These are phyloP conservation scores for Misgurnus anguillicaudatus DNA, from an alignment of 2,113 vertebrate genomes.

Conservation along the genomic window DNA sequence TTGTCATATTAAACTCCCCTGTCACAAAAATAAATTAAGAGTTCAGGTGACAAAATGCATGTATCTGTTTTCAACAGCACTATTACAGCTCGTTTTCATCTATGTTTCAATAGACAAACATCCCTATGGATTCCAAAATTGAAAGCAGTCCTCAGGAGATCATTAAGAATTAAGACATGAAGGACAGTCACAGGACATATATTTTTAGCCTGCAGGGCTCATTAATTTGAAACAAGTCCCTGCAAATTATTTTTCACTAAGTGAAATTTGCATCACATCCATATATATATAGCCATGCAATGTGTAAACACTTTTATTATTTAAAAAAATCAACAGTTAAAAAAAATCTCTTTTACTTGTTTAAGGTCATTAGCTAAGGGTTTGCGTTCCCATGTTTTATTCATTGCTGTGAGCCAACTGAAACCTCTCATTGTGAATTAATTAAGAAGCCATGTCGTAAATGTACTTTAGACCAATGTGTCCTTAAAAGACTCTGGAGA, in stretches of 20 bases:
- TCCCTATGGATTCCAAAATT: constrained; percentile 20
- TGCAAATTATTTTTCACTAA: not conserved
- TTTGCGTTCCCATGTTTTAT: constrained; percentile 27
- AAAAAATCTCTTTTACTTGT: not conserved
- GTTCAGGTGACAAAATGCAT: not conserved
- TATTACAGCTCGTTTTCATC: not conserved
- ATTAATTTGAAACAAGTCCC: constrained; percentile 15
- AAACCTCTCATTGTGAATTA: constrained; percentile 40
- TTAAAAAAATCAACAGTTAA: not conserved
- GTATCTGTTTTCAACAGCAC: not conserved
- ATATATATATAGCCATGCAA: not conserved
- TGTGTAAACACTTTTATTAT: not conserved
- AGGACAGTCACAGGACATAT: constrained; percentile 5
- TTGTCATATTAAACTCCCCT: not conserved
- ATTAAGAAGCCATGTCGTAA: constrained; percentile 9
- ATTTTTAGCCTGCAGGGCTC: constrained; percentile 3
- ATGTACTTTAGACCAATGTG: constrained; percentile 4
- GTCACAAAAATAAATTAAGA: constrained; percentile 1
- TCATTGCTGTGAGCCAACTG: constrained; percentile 35
- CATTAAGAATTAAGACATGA: constrained; percentile 20
- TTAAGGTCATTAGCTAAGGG: not conserved
- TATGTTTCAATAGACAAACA: not conserved
- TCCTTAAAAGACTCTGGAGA: constrained; percentile 12
- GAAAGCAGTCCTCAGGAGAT: constrained; percentile 9
- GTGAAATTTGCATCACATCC: not conserved